phyloP scores from a whole-genome alignment of 2,888 invertebrate genomes.

The Miltochrista miniata region DNA sequence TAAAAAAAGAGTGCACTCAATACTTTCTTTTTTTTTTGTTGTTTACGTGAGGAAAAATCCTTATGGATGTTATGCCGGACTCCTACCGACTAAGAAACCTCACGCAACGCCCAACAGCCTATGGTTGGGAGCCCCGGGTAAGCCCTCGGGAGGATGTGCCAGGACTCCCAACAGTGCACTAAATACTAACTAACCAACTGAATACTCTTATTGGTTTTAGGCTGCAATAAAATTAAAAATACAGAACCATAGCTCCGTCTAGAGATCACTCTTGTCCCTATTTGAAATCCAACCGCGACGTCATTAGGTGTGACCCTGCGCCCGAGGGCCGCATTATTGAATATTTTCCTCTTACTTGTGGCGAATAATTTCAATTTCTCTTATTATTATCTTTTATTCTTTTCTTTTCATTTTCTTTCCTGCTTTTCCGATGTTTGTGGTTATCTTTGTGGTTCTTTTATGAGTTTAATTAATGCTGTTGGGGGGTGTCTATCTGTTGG shows the following conservation, averaged over 20 bases:
- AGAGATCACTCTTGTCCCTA: constrained; percentile 2
- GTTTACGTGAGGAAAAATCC: no score
- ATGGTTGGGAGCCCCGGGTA: no score
- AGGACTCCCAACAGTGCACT: no score
- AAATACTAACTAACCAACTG: no score
- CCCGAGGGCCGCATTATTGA: constrained; percentile 8
- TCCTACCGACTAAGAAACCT: no score
- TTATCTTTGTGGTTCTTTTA: not conserved
- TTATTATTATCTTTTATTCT: constrained; percentile 1
- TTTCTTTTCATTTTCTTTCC: no score
- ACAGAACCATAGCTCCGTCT: constrained; percentile 1
- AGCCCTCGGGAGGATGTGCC: no score
- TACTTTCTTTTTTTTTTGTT: no score
- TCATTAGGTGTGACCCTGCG: constrained; percentile 12
- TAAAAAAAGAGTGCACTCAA: no score
- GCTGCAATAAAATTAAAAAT: not conserved
- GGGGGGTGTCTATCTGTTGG: not conserved
- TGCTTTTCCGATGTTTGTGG: constrained; percentile 1
- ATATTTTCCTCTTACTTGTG: constrained; percentile 7
- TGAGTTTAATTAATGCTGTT: not conserved
- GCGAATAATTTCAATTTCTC: constrained; percentile 4
- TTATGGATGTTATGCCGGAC: no score
- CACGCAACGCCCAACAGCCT: no score
- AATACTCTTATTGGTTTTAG: no score
- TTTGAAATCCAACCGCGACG: constrained; percentile 11